These are phyloP conservation scores for Hemichromis elongatus DNA, from an alignment of 2,113 vertebrate genomes.

Conservation along the genomic window DNA sequence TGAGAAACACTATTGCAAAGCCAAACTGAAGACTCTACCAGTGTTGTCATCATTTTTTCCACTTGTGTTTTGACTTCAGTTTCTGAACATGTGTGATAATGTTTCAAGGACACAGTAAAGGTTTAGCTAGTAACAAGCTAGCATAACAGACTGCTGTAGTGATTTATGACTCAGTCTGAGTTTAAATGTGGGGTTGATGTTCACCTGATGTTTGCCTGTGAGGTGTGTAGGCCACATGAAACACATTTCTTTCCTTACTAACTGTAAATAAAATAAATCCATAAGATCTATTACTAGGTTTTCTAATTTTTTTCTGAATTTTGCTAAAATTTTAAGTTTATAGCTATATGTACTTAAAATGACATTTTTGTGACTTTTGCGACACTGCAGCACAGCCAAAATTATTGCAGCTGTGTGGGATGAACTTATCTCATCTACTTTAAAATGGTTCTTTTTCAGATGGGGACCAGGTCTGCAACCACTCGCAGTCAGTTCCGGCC, in stretches of 20 bases:
- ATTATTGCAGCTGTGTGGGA: neutral
- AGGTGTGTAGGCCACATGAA: neutral
- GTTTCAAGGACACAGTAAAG: neutral
- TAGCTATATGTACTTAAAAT: neutral
- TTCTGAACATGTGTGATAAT: neutral
- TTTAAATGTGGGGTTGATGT: neutral
- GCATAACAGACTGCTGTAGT: neutral
- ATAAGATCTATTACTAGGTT: neutral
- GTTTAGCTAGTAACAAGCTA: rapidly evolving
- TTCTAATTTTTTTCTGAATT: neutral
- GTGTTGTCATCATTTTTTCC: neutral
- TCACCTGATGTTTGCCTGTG: rapidly evolving
- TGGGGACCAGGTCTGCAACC: neutral
- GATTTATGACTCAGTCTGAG: neutral
- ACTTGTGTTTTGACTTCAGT: neutral
- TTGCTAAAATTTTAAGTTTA: neutral
- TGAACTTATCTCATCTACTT: neutral
- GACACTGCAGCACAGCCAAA: neutral
- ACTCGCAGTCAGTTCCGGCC: neutral
- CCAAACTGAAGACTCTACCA: neutral
- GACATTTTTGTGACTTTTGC: neutral
- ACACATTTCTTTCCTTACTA: neutral
- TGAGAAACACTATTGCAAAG: neutral
- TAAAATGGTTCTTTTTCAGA: neutral
- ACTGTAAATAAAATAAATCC: neutral